Percentiles rank a stretch among this genome's conserved stretches.
These are phyloP conservation scores for Saccopteryx bilineata DNA, from an alignment of 2,113 vertebrate species.

Conservation along the genomic window DNA sequence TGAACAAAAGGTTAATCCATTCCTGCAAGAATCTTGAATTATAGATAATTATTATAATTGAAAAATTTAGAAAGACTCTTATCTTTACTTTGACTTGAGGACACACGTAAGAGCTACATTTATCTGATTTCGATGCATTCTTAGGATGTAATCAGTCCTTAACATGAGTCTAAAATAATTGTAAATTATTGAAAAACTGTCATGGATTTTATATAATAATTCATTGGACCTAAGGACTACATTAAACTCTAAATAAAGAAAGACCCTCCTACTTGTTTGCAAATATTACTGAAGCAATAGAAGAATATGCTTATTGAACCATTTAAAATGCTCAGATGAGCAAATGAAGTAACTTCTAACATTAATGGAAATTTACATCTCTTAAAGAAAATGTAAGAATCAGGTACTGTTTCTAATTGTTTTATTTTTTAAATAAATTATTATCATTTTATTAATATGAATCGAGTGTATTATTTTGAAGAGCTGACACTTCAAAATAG, in stretches of 20 bases:
- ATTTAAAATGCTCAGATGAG: neutral
- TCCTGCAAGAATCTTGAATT: neutral
- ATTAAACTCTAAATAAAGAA: neutral
- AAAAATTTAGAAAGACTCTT: neutral
- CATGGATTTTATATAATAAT: neutral
- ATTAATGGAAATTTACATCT: neutral
- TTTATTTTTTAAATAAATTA: slow-evolving; percentile 52
- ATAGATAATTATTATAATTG: neutral
- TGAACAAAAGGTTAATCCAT: neutral
- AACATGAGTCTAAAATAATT: neutral
- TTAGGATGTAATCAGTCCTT: slow-evolving; percentile 17
- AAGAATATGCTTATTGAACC: neutral
- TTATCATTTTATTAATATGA: slow-evolving; percentile 61
- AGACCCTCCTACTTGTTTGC: neutral
- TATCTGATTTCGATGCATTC: neutral
- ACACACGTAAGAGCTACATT: neutral
- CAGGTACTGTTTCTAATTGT: neutral
- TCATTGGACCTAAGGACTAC: neutral
- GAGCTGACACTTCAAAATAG: slow-evolving; percentile 47
- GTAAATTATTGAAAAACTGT: neutral
- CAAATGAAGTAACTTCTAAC: neutral
- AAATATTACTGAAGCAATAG: slow-evolving; percentile 14
- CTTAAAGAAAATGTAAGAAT: slow-evolving; percentile 7
- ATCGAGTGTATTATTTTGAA: slow-evolving; percentile 45
- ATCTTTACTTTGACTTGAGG: neutral